phyloP scores from a whole-genome alignment of 2,888 invertebrate genomes.

The Melanostoma scalare region DNA sequence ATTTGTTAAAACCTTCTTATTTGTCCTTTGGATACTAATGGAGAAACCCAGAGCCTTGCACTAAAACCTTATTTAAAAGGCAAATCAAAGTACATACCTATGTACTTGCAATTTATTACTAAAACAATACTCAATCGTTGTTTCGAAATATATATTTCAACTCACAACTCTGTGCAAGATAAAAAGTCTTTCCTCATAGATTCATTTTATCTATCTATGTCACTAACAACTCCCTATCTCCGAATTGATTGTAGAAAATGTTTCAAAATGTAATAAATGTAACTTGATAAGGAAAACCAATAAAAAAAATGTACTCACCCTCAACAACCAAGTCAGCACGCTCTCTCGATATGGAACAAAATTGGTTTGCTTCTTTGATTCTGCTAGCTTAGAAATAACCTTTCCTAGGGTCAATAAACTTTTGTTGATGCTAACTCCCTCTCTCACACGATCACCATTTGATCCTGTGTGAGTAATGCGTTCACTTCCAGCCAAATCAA shows the following conservation, averaged over 20 bases:
- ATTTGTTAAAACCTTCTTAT: no score
- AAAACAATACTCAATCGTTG: no score
- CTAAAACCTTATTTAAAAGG: no score
- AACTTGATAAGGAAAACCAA: slow-evolving; percentile 32
- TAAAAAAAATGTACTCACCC: slow-evolving; percentile 83
- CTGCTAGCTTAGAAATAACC: slow-evolving; percentile 89
- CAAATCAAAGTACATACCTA: no score
- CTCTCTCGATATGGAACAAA: slow-evolving; percentile 92
- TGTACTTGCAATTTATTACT: no score
- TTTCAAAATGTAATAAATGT: slow-evolving; percentile 2
- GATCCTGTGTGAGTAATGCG: slow-evolving; percentile 86
- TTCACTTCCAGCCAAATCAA: slow-evolving; percentile 92
- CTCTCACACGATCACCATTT: slow-evolving; percentile 87
- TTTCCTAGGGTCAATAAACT: slow-evolving; percentile 90
- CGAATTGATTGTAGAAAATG: neutral
- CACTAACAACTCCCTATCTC: slow-evolving; percentile 3
- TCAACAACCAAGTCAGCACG: slow-evolving; percentile 89
- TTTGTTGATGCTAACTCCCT: slow-evolving; percentile 89
- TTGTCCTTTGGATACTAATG: no score
- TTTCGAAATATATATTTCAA: no score
- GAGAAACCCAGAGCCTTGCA: no score
- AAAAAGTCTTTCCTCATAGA: no score
- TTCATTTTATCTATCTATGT: slow-evolving; percentile 37
- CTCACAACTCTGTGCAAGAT: no score
- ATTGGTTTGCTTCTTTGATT: slow-evolving; percentile 83